Conservation (phyloP, 2,797 vertebrate species). For the Sphaeramia orbicularis region DNA sequence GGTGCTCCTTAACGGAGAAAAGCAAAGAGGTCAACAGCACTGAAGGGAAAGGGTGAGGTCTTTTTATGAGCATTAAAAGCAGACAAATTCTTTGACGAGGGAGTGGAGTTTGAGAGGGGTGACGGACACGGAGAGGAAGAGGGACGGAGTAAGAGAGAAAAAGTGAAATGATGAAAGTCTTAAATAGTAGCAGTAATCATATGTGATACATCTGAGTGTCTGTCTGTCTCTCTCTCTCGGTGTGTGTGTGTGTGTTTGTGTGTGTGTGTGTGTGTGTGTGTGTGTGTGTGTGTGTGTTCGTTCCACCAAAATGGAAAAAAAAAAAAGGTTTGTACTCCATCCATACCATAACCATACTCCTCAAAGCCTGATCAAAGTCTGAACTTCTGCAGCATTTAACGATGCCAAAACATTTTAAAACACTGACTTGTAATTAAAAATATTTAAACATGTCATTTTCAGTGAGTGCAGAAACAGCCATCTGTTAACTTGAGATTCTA, state of each 20-base stretch:
- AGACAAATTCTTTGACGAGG: constrained; percentile 27
- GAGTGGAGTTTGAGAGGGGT: constrained; percentile 7
- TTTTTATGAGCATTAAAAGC: constrained; percentile 17
- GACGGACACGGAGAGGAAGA: background rate
- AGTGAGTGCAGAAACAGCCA: constrained; percentile 43
- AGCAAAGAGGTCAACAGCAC: constrained; percentile 29
- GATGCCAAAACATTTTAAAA: constrained; percentile 49
- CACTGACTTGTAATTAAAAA: constrained; percentile 45
- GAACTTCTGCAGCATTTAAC: constrained; percentile 40
- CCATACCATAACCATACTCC: constrained; percentile 28
- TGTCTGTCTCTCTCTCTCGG: too few relatives aligned
- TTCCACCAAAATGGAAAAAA: background rate
- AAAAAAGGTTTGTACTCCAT: constrained; percentile 10
- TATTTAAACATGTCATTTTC: constrained; percentile 42
- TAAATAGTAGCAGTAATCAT: background rate
- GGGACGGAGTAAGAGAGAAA: background rate
- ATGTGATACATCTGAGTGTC: background rate
- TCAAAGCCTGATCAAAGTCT: constrained; percentile 51
- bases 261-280: background rate
- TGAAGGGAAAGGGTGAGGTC: constrained; percentile 36
- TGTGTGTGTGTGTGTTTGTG: background rate
- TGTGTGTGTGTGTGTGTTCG: background rate
- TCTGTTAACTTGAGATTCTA: constrained; percentile 56
- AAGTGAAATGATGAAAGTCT: background rate
- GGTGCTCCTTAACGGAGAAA: constrained; percentile 44